Conservation (phyloP, 2,113 vertebrate genomes). For the cattle (Bos taurus) region DNA sequence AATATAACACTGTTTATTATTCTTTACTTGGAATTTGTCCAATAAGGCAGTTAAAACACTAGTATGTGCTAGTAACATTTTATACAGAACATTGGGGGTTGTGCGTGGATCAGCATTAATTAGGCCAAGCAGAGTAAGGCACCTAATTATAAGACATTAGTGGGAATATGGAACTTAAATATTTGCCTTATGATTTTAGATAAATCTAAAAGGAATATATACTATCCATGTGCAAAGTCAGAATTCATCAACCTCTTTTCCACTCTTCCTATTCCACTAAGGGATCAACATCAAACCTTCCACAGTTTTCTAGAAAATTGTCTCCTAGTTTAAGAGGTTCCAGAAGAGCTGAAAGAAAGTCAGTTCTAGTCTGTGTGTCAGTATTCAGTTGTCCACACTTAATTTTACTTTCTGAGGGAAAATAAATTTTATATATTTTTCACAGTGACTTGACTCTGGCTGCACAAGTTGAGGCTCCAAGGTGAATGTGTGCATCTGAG, state of each 20-base stretch:
- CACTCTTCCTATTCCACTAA: neutral
- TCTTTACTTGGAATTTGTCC: neutral
- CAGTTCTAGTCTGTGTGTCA: neutral
- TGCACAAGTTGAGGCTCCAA: neutral
- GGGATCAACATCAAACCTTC: neutral
- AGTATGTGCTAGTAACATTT: neutral
- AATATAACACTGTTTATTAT: neutral
- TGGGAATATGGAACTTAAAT: conserved; percentile 21
- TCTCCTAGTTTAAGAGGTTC: conserved; percentile 7
- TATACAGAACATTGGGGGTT: neutral
- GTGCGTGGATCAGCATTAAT: conserved; percentile 25
- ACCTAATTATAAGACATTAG: conserved; percentile 4
- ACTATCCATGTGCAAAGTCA: neutral
- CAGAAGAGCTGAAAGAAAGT: neutral
- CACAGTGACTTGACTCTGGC: neutral
- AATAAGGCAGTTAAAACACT: neutral
- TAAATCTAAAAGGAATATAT: conserved; percentile 5
- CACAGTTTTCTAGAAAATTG: neutral
- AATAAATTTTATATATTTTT: neutral
- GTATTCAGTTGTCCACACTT: neutral
- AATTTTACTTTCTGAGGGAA: conserved; percentile 15
- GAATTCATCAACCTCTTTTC: neutral
- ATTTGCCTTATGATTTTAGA: conserved; percentile 7
- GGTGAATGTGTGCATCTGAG: no score
- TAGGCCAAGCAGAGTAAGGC: neutral